These are phyloP conservation scores for Bucorvus abyssinicus DNA, from an alignment of 2,797 vertebrate genomes.

Conservation along the genomic window DNA sequence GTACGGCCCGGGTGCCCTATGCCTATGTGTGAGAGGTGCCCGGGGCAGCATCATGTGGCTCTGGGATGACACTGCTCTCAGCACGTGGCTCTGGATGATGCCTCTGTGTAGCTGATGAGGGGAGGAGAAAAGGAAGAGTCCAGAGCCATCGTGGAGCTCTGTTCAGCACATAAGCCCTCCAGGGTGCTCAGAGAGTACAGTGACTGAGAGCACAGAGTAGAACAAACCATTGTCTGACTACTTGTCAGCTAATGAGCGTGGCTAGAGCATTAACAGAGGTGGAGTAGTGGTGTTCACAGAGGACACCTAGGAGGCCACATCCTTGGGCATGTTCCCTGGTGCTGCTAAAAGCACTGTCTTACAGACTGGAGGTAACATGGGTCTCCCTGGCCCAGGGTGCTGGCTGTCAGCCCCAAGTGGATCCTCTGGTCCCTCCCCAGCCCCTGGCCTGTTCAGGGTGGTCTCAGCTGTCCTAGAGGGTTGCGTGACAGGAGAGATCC, in stretches of 20 bases:
- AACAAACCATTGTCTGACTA: not conserved
- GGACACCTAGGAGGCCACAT: accelerated
- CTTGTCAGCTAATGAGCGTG: not conserved
- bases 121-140: not conserved
- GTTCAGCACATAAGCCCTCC: not conserved
- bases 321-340: not conserved
- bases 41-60: not conserved
- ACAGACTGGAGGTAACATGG: not conserved
- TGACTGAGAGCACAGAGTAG: not conserved
- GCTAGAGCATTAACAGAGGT: not conserved
- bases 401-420: not conserved
- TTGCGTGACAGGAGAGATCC: not conserved
- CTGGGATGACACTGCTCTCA: not conserved
- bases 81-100: not conserved
- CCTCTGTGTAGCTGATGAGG: not conserved
- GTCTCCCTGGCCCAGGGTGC: not conserved
- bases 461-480: not conserved
- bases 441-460: not conserved
- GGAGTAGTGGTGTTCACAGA: not conserved
- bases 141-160: not conserved
- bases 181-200: not conserved
- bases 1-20: not conserved
- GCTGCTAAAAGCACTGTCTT: not conserved
- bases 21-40: not conserved
- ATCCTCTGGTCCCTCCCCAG: not conserved